Percentiles rank a stretch among this genome's conserved stretches.
These are phyloP conservation scores for Luehdorfia chinensis DNA, from an alignment of 1,140 invertebrate species.

Conservation along the genomic window DNA sequence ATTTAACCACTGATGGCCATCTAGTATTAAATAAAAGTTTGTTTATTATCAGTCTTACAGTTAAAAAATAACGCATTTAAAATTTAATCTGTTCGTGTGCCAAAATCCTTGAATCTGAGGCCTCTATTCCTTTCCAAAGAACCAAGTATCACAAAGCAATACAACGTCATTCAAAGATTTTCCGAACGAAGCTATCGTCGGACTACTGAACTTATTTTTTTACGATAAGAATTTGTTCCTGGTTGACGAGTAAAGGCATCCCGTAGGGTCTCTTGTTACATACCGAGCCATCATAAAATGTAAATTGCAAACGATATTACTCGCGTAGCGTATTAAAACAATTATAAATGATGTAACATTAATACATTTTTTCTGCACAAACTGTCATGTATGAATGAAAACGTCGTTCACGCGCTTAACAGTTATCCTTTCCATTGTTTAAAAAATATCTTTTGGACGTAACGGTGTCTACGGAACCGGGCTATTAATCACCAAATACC, in stretches of 20 bases:
- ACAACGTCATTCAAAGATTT: conserved; percentile 63
- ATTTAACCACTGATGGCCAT: no score
- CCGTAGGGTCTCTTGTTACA: conserved; percentile 36
- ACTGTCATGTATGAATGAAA: conserved; percentile 35
- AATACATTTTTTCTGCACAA: conserved; percentile 33
- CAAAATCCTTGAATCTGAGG: no score
- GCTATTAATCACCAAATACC: conserved; percentile 28
- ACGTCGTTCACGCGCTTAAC: conserved; percentile 29
- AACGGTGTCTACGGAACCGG: conserved; percentile 22
- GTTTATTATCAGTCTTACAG: no score
- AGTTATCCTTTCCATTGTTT: conserved; percentile 20
- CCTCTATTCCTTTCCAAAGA: conserved; percentile 18
- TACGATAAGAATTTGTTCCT: conserved; percentile 64
- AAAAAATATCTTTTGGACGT: conserved; percentile 13
- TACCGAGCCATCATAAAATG: conserved; percentile 68
- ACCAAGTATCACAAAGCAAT: conserved; percentile 35
- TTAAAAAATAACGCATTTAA: no score
- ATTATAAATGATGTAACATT: conserved; percentile 47
- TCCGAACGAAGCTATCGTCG: conserved; percentile 38
- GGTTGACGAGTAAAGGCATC: conserved; percentile 55
- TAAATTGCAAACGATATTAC: conserved; percentile 51
- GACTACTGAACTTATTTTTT: conserved; percentile 54
- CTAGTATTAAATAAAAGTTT: no score
- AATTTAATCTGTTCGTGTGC: no score
- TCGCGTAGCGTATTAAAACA: conserved; percentile 46